phyloP scores from a whole-genome alignment of 2,888 invertebrate species.

The Epistrophe eligans region DNA sequence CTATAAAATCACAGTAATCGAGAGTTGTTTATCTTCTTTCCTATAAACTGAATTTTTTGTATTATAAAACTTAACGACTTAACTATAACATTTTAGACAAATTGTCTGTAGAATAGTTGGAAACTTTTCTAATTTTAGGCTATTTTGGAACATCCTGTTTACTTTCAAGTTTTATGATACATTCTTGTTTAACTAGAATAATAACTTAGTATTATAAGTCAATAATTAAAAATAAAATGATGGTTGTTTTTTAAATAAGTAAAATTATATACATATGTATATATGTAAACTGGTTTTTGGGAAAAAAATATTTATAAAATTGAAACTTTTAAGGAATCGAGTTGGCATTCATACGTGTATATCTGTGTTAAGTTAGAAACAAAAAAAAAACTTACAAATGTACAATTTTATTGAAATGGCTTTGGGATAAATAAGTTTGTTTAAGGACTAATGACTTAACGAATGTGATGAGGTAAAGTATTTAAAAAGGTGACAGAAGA shows the following conservation, averaged over 20 bases:
- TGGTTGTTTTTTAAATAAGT: neutral
- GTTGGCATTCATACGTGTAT: no score
- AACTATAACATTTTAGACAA: conserved; percentile 6
- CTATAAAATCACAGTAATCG: no score
- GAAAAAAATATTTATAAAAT: neutral
- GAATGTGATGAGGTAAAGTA: no score
- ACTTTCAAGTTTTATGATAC: conserved; percentile 12
- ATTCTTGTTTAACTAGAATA: conserved; percentile 16
- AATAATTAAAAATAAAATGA: conserved; percentile 2
- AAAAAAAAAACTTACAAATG: no score
- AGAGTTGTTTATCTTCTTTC: no score
- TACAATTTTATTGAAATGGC: no score
- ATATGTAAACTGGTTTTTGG: neutral
- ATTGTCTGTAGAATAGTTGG: neutral
- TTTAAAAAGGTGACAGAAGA: no score
- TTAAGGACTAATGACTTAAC: no score
- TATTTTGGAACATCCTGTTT: conserved; percentile 11
- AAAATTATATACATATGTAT: no score
- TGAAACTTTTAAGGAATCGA: no score
- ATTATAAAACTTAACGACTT: neutral
- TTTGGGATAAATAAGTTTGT: no score
- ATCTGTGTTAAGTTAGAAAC: no score
- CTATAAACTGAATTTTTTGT: neutral
- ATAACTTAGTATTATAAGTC: neutral
- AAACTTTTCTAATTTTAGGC: neutral